These are phyloP conservation scores for Hemibagrus wyckioides DNA, from an alignment of 2,113 vertebrate genomes.

Conservation along the genomic window DNA sequence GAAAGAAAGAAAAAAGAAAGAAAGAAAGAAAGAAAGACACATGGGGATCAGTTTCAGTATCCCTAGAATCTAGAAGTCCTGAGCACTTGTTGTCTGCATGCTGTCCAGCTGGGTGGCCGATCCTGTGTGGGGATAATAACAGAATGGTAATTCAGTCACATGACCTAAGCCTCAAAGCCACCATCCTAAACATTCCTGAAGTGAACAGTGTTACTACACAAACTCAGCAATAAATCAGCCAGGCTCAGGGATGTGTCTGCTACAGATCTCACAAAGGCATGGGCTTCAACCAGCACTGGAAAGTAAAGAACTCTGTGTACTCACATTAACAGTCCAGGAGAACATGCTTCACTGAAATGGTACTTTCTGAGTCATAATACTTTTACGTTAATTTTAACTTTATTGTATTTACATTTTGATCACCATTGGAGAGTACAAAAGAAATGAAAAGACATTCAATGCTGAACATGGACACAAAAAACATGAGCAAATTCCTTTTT, in stretches of 20 bases:
- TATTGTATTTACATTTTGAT: background rate
- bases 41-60: background rate
- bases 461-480: too few relatives aligned
- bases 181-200: background rate
- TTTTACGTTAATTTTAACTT: background rate
- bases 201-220: background rate
- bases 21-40: background rate
- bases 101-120: background rate
- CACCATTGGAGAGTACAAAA: too few relatives aligned
- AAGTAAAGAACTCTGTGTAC: background rate
- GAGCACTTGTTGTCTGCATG: background rate
- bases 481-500: too few relatives aligned
- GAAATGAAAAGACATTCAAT: too few relatives aligned
- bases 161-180: slow-evolving; percentile 10
- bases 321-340: background rate
- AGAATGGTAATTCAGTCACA: background rate
- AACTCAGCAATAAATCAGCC: slow-evolving; percentile 1
- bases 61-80: background rate
- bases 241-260: background rate
- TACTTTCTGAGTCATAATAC: background rate
- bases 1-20: too few relatives aligned
- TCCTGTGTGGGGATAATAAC: background rate
- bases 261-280: background rate
- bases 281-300: background rate
- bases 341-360: background rate